Conservation (phyloP, 2,888 invertebrate genomes). For the Deilephila porcellus region DNA sequence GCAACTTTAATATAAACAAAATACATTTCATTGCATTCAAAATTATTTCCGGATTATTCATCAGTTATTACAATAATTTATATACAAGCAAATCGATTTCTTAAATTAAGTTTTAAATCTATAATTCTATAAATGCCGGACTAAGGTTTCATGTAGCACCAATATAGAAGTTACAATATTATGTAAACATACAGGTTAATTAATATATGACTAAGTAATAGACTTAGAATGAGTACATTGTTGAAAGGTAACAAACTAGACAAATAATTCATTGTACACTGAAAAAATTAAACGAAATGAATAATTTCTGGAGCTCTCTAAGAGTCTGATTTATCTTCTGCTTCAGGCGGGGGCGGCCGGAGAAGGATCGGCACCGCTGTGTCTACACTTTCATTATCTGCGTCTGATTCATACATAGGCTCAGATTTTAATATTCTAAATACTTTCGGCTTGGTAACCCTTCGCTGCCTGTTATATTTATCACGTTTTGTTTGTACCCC, state of each 20-base stretch:
- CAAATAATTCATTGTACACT: background rate
- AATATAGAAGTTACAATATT: background rate
- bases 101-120: constrained; percentile 5
- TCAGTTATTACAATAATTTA: background rate
- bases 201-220: constrained; percentile 11
- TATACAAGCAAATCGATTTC: background rate
- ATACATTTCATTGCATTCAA: background rate
- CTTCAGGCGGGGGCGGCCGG: constrained; percentile 57
- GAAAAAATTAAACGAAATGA: background rate
- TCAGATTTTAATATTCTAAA: constrained; percentile 67
- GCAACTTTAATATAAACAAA: background rate
- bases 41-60: background rate
- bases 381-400: constrained; percentile 55
- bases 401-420: constrained; percentile 68
- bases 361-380: constrained; percentile 59
- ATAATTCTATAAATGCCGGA: constrained; percentile 20
- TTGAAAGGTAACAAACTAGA: constrained; percentile 8
- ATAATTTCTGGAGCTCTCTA: background rate
- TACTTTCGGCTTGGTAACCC: constrained; percentile 64
- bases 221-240: constrained; percentile 16
- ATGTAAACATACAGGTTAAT: constrained; percentile 2
- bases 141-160: background rate
- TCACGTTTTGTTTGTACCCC: constrained; percentile 57
- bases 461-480: constrained; percentile 62
- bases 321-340: constrained; percentile 31